Evolutionary conservation across 2,888 invertebrate species (phyloP).

Genomic region (Rotaria sp.): DNA sequence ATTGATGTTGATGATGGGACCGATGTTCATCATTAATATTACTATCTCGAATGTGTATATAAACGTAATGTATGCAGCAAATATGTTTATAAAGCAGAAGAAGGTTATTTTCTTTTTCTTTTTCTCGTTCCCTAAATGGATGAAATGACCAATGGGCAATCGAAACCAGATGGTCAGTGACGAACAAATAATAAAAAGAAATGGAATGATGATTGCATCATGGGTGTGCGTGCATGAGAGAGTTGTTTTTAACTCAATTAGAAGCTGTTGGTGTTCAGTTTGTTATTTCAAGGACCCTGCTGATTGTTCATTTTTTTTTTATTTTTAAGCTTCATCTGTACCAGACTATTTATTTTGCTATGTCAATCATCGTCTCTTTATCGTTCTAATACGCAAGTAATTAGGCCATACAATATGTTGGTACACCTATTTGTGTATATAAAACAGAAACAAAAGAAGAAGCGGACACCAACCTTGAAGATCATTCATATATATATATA

Average conservation of each 20-base stretch:
- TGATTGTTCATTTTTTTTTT: not conserved
- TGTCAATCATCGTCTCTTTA: conserved; percentile 1
- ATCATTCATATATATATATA: not conserved
- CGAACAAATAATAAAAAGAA: not conserved
- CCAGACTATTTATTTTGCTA: not conserved
- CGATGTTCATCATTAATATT: not conserved
- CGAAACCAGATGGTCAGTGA: not conserved
- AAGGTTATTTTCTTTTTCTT: not conserved
- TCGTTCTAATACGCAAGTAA: conserved; percentile 21
- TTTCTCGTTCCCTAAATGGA: not conserved
- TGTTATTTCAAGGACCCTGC: not conserved
- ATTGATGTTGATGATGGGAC: not conserved
- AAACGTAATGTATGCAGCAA: not conserved
- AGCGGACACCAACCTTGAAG: not conserved
- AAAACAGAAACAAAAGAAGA: not conserved
- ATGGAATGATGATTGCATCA: not conserved
- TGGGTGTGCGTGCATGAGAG: not conserved
- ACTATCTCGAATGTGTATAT: not conserved
- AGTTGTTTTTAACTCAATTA: conserved; percentile 11
- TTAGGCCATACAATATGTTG: not conserved
- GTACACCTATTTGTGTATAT: not conserved
- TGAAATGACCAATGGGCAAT: conserved; percentile 8
- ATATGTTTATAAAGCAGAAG: not conserved
- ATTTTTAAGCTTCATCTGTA: not conserved
- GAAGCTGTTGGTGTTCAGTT: not conserved